Base-by-base conservation (phyloP, 2,888 invertebrate genomes). In the Adelphocoris suturalis region DNA sequence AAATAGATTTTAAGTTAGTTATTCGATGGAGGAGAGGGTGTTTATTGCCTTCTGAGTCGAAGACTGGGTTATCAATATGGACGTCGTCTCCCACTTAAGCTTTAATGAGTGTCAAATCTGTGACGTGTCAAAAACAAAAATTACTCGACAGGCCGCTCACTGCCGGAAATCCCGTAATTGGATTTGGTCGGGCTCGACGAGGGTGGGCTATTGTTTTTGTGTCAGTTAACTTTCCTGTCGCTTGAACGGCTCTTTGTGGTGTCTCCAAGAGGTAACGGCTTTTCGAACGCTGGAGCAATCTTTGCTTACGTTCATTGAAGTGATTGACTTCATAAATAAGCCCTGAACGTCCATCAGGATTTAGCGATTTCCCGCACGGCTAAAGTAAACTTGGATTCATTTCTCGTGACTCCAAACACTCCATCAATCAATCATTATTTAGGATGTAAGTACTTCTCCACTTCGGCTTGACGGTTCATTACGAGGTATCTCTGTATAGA, bases 81-180 rank as follows among this genome's bases (percentile, higher is more conserved):
- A 23, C 23, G 68, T 23, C 12, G 19, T 23, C 68, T 68, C 23
- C 23, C 68, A 68, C 68, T 68, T 68, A 12, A 68, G 68, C 68
- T 12, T 68, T 23, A 68, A 68, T 68, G 23, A 68, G 68, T 23
- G 68, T 68, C 68, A 68, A 68, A 23, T 68, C n/a, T n/a, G 12
- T 13, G 68, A 68, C 23, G 23, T 68, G 68, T 68, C 68, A 23
- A 23, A 68, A 68, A 68, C 68, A 68, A 68, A 68, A 68, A 68
- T 68, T 9, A 68, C 68, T 23, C 23, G 23, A 19, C 23, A 68
- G 68, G 23, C 19, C 68, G 37, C 37, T 37, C 37, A 37, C 37
- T 37, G 37, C 37, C 68, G 68, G 68, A 68, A 68, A 27, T 68
- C 12, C 23, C 4, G 19, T 68, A 68, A 68, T 68, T 68, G 68